A percentile compares a stretch with the other conserved stretches of the same genome.
phyloP scores from a whole-genome alignment of 2,113 vertebrate species.

The Acanthochromis polyacanthus region DNA sequence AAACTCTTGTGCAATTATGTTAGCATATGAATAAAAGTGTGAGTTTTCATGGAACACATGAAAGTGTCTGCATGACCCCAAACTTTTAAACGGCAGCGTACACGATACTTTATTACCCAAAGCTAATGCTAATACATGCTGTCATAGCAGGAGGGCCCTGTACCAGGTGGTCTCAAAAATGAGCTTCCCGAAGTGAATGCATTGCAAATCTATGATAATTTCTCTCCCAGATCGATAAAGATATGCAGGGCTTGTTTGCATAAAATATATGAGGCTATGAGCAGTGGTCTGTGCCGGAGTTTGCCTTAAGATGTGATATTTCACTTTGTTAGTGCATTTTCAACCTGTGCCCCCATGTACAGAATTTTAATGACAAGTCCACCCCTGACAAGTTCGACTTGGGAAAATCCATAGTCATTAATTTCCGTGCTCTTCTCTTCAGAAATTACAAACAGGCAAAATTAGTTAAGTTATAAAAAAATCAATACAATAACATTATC shows the following conservation, averaged over 20 bases:
- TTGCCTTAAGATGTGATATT: slow-evolving; percentile 55
- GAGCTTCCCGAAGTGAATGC: slow-evolving; percentile 18
- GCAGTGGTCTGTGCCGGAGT: slow-evolving; percentile 39
- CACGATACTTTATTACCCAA: slow-evolving; percentile 15
- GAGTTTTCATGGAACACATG: no score
- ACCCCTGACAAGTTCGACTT: slow-evolving; percentile 30
- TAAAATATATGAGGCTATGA: slow-evolving; percentile 52
- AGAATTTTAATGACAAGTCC: slow-evolving; percentile 51
- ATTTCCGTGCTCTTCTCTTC: slow-evolving; percentile 45
- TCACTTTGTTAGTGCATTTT: slow-evolving; percentile 55
- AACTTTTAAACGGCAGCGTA: not conserved
- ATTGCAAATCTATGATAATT: slow-evolving; percentile 60
- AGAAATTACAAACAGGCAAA: slow-evolving; percentile 59
- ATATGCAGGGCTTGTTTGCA: slow-evolving; percentile 59
- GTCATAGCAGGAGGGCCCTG: slow-evolving; percentile 18
- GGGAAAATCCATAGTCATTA: slow-evolving; percentile 66
- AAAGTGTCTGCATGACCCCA: not conserved
- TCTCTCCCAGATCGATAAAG: slow-evolving; percentile 51
- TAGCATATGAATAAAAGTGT: no score
- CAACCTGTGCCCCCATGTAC: slow-evolving; percentile 15
- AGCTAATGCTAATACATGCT: slow-evolving; percentile 10
- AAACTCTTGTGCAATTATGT: no score
- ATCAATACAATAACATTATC: slow-evolving; percentile 55
- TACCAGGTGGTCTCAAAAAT: slow-evolving; percentile 18
- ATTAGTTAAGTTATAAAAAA: slow-evolving; percentile 49